phyloP scores from a whole-genome alignment of 1,140 invertebrate species.

The Adoxophyes honmai region DNA sequence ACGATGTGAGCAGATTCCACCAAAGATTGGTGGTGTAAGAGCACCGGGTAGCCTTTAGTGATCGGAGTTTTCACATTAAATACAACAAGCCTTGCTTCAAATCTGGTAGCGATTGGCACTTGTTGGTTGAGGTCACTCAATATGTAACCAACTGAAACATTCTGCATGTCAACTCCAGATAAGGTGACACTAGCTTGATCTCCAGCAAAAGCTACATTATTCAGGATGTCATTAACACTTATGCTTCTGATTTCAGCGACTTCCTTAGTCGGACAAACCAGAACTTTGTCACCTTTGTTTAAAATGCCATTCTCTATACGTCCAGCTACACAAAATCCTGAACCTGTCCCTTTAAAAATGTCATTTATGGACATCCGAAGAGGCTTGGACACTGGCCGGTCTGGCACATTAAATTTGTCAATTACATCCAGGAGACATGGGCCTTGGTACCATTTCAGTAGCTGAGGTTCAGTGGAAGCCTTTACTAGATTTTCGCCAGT shows the following conservation, averaged over 20 bases:
- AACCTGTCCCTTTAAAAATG: slow-evolving; percentile 94
- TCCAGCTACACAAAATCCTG: slow-evolving; percentile 92
- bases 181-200: slow-evolving; percentile 93
- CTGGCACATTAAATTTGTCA: slow-evolving; percentile 90
- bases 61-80: slow-evolving; percentile 96
- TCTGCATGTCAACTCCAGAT: slow-evolving; percentile 89
- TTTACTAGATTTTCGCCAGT: slow-evolving; percentile 94
- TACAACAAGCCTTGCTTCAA: slow-evolving; percentile 94
- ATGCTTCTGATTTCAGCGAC: slow-evolving; percentile 86
- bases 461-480: slow-evolving; percentile 80
- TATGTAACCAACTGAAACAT: slow-evolving; percentile 90
- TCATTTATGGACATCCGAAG: slow-evolving; percentile 96
- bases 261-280: slow-evolving; percentile 92
- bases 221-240: slow-evolving; percentile 84
- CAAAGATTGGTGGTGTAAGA: slow-evolving; percentile 94
- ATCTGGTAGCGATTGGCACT: slow-evolving; percentile 86
- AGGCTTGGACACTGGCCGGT: slow-evolving; percentile 91
- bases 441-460: slow-evolving; percentile 93
- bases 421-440: slow-evolving; percentile 89
- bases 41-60: slow-evolving; percentile 92
- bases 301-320: slow-evolving; percentile 94
- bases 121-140: slow-evolving; percentile 89
- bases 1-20: slow-evolving; percentile 93
- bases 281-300: slow-evolving; percentile 90
- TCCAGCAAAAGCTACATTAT: slow-evolving; percentile 92